phyloP scores from a whole-genome alignment of 2,888 invertebrate genomes.

The Allophyes oxyacanthae region DNA sequence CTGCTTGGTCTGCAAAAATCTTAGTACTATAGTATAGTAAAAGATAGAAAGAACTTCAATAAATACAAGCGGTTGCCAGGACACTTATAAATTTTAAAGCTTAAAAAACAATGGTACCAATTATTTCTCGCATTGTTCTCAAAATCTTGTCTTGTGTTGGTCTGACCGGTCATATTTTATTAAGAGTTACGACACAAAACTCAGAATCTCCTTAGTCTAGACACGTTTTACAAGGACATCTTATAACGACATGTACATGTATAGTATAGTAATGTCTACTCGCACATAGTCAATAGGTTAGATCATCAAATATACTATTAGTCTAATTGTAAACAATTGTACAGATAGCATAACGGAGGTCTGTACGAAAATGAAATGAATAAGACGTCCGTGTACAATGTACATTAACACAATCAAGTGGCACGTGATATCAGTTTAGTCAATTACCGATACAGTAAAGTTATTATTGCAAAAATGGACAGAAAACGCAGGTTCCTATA shows the following conservation, averaged over 20 bases:
- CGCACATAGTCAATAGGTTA: constrained; percentile 40
- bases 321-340: constrained; percentile 57
- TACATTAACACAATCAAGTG: constrained; percentile 19
- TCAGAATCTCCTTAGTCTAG: constrained; percentile 2
- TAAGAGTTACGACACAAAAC: constrained; percentile 1
- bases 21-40: no score
- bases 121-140: constrained; percentile 22
- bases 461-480: background rate
- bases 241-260: background rate
- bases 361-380: constrained; percentile 45
- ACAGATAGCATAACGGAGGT: constrained; percentile 24
- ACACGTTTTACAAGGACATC: constrained; percentile 7
- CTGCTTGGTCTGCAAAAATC: no score
- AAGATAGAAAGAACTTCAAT: no score
- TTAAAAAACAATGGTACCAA: constrained; percentile 14
- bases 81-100: no score
- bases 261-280: constrained; percentile 1
- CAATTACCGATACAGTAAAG: constrained; percentile 1
- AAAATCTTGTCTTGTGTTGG: constrained; percentile 11
- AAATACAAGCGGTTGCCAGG: no score
- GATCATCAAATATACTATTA: constrained; percentile 52
- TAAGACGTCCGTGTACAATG: constrained; percentile 11
- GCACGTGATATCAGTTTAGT: constrained; percentile 8
- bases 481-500: no score
- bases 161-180: constrained; percentile 1